phyloP scores from a whole-genome alignment of 2,888 invertebrate species.

The Acanthosepion esculentum region DNA sequence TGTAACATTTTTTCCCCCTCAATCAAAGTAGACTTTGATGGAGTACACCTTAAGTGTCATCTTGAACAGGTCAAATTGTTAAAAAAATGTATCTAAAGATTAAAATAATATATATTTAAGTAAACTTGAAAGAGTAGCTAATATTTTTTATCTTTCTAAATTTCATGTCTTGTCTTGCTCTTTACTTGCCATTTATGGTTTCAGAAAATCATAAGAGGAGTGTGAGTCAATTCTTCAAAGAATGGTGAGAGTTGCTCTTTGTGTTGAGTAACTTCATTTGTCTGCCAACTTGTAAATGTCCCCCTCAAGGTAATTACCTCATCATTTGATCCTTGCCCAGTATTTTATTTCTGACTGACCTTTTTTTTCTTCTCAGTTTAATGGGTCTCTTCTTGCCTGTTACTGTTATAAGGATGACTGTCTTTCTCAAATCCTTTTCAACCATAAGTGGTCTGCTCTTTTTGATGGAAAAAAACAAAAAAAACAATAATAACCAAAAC shows the following conservation, averaged over 20 bases:
- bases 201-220: background rate
- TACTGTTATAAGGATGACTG: background rate
- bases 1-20: no score
- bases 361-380: background rate
- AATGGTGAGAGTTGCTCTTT: background rate
- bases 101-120: background rate
- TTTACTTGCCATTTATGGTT: background rate
- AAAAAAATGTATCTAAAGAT: background rate
- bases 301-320: background rate
- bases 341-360: background rate
- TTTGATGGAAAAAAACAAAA: background rate
- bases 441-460: background rate
- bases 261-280: background rate
- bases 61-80: background rate
- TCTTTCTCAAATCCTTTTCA: background rate
- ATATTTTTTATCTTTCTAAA: background rate
- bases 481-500: no score
- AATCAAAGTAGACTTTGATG: no score
- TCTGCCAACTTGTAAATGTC: background rate
- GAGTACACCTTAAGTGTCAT: no score
- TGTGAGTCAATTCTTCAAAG: background rate
- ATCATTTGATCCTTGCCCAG: background rate
- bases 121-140: no score
- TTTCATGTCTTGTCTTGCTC: no score
- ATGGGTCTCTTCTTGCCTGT: background rate